A percentile compares a stretch with the other conserved stretches of the same genome.
phyloP scores from a whole-genome alignment of 1,140 invertebrate genomes.

The Caerostris extrusa region DNA sequence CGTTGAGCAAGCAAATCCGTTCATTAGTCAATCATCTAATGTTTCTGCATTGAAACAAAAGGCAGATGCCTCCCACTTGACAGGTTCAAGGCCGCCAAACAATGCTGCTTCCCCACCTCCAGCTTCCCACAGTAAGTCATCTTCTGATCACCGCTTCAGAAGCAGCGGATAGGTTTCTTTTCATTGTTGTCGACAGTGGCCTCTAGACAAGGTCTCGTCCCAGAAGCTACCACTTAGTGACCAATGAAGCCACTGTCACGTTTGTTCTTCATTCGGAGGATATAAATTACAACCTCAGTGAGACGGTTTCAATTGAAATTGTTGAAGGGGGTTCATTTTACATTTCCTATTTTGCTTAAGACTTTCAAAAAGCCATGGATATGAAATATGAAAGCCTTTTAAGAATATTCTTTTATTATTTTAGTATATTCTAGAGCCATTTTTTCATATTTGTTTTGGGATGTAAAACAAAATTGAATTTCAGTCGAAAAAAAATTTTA shows the following conservation, averaged over 20 bases:
- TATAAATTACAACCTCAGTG: constrained; percentile 14
- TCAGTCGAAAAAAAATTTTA: too few species aligned
- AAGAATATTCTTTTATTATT: too few species aligned
- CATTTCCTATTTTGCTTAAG: background rate
- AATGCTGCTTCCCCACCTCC: constrained; percentile 54
- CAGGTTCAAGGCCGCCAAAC: constrained; percentile 54
- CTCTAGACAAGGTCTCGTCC: constrained; percentile 62
- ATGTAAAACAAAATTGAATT: too few species aligned
- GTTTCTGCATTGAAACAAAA: background rate
- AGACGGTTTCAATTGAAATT: background rate
- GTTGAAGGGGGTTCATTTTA: background rate
- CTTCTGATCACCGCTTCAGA: constrained; percentile 56
- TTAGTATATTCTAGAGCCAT: too few species aligned
- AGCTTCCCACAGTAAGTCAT: background rate
- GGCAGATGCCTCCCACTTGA: background rate
- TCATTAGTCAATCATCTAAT: background rate
- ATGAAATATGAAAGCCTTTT: background rate
- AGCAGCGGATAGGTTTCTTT: constrained; percentile 44
- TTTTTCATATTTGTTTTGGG: too few species aligned
- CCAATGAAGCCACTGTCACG: background rate
- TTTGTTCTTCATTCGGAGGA: background rate
- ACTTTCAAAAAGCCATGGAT: background rate
- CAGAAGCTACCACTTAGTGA: background rate
- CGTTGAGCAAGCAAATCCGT: background rate
- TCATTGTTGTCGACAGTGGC: constrained; percentile 56